Evolutionary conservation across 2,113 vertebrate genomes (phyloP).

Genomic region (Ivindomyrus marchei): DNA sequence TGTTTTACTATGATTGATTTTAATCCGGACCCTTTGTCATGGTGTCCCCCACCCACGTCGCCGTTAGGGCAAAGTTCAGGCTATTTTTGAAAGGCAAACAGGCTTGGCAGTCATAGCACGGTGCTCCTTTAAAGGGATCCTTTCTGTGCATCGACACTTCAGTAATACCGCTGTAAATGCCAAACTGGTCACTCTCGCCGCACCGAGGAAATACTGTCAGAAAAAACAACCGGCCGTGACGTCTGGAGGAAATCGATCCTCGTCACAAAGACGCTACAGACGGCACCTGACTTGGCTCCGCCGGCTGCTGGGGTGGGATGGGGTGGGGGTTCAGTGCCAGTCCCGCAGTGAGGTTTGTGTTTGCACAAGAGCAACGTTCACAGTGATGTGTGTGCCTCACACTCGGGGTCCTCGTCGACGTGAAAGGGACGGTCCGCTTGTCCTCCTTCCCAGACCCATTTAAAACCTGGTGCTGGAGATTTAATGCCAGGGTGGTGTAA

Average conservation of each 20-base stretch:
- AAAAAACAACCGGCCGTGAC: not conserved
- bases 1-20: not conserved
- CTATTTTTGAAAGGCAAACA: conserved; percentile 1
- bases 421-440: not conserved
- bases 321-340: not conserved
- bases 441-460: not conserved
- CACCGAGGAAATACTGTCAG: not conserved
- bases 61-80: not conserved
- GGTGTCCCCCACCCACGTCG: not conserved
- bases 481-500: not conserved
- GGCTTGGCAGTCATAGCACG: not conserved
- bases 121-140: not conserved
- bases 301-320: not conserved
- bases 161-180: not conserved
- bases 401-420: not conserved
- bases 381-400: not conserved
- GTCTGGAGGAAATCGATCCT: conserved; percentile 19
- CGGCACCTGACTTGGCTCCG: not conserved
- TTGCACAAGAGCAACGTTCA: not conserved
- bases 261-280: conserved; percentile 8
- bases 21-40: not conserved
- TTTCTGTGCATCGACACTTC: not conserved
- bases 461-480: not conserved
- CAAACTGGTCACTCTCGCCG: not conserved
- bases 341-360: not conserved